Conservation (phyloP, 2,888 invertebrate genomes). For the Caenorhabditis afra region DNA sequence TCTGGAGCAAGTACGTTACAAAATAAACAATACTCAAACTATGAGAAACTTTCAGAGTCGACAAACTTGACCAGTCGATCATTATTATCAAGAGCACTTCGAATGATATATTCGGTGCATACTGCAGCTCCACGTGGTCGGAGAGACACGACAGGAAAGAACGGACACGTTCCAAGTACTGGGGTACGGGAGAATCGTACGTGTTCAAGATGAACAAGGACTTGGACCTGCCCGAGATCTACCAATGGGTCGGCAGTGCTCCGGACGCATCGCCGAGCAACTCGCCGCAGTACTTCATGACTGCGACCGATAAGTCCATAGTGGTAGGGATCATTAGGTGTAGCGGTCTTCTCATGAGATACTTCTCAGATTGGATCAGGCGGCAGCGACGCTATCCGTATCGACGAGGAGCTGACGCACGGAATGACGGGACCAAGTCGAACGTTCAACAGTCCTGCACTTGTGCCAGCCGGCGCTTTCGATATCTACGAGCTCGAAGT, state of each 20-base stretch:
- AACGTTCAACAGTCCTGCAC: slow-evolving; percentile 76
- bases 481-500: slow-evolving; percentile 76
- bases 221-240: slow-evolving; percentile 71
- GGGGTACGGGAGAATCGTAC: slow-evolving; percentile 78
- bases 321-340: slow-evolving; percentile 74
- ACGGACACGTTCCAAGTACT: slow-evolving; percentile 71
- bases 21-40: neutral
- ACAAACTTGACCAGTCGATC: slow-evolving; percentile 75
- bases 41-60: slow-evolving; percentile 67
- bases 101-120: slow-evolving; percentile 78
- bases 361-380: slow-evolving; percentile 79
- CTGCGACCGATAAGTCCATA: slow-evolving; percentile 74
- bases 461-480: slow-evolving; percentile 70
- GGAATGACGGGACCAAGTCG: slow-evolving; percentile 74
- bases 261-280: slow-evolving; percentile 68
- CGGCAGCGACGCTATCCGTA: slow-evolving; percentile 78
- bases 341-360: too few species aligned
- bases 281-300: slow-evolving; percentile 78
- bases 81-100: slow-evolving; percentile 73
- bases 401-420: slow-evolving; percentile 76
- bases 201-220: slow-evolving; percentile 74
- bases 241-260: slow-evolving; percentile 74
- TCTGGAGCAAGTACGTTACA: slow-evolving; percentile 74
- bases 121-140: slow-evolving; percentile 75
- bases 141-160: slow-evolving; percentile 77